These are phyloP conservation scores for Drosophila saltans DNA, from an alignment of 1,140 invertebrate genomes.

Conservation along the genomic window DNA sequence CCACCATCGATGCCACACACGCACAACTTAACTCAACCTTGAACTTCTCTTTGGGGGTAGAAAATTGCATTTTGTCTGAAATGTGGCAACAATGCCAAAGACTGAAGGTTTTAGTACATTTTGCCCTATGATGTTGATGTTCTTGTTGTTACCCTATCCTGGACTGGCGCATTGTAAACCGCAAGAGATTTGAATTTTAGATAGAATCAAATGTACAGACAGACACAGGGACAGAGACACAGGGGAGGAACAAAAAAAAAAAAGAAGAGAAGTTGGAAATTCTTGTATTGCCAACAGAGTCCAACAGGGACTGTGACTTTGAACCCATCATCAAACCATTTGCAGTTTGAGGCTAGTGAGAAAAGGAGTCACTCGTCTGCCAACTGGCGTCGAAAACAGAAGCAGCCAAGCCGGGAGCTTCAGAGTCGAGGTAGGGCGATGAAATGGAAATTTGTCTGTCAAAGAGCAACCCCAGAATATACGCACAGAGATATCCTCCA, in stretches of 20 bases:
- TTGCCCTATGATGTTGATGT: neutral
- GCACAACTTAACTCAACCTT: constrained; percentile 50
- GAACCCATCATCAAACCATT: constrained; percentile 44
- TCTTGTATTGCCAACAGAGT: constrained; percentile 11
- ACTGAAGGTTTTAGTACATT: constrained; percentile 1
- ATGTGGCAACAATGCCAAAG: constrained; percentile 49
- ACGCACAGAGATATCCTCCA: neutral
- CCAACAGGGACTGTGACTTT: constrained; percentile 26
- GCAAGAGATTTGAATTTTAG: constrained; percentile 77
- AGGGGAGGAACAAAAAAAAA: neutral
- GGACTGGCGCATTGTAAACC: constrained; percentile 58
- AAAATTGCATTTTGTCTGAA: constrained; percentile 54
- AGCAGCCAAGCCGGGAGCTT: neutral
- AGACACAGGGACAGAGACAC: constrained; percentile 20
- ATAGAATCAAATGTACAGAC: constrained; percentile 52
- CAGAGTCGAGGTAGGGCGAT: constrained; percentile 11
- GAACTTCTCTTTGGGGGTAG: constrained; percentile 37
- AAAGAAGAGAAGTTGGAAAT: constrained; percentile 5
- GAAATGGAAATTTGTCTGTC: constrained; percentile 38
- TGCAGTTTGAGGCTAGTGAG: constrained; percentile 25
- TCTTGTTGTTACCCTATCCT: neutral
- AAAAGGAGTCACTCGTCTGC: constrained; percentile 1
- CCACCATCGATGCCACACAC: constrained; percentile 3
- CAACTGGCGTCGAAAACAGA: constrained; percentile 4
- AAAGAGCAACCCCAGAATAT: constrained; percentile 49